phyloP scores from a whole-genome alignment of 1,140 invertebrate genomes.

The Lordiphosa mommai region DNA sequence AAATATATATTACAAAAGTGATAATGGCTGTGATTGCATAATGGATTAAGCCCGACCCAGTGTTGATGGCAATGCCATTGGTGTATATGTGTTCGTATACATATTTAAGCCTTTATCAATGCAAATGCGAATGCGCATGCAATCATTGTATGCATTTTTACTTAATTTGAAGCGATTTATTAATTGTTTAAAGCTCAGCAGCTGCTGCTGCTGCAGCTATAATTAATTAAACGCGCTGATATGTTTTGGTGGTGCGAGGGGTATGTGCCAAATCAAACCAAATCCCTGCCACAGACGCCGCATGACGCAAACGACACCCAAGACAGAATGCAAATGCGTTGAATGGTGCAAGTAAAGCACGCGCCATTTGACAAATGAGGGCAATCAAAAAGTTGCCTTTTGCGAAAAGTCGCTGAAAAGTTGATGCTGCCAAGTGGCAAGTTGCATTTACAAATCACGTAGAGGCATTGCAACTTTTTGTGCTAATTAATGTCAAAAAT shows the following conservation, averaged over 20 bases:
- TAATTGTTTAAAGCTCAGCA: constrained; percentile 35
- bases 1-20: constrained; percentile 67
- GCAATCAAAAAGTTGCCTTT: constrained; percentile 43
- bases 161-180: constrained; percentile 67
- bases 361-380: constrained; percentile 62
- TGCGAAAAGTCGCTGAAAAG: constrained; percentile 16
- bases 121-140: constrained; percentile 27
- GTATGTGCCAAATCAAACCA: constrained; percentile 5
- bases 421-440: background rate
- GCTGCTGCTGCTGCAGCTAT: constrained; percentile 7
- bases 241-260: background rate
- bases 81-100: background rate
- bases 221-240: constrained; percentile 44
- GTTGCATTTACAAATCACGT: constrained; percentile 54
- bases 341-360: constrained; percentile 14
- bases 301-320: too few relatives aligned
- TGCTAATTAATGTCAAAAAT: constrained; percentile 67
- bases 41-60: constrained; percentile 50
- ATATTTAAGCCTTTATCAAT: constrained; percentile 68
- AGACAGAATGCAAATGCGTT: constrained; percentile 16
- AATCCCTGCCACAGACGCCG: background rate
- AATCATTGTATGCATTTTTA: constrained; percentile 53
- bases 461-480: constrained; percentile 31
- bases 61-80: constrained; percentile 20
- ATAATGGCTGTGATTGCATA: constrained; percentile 68